Evolutionary conservation across 2,888 invertebrate genomes (phyloP).

Genomic region (Acanthosoma haemorrhoidale): DNA sequence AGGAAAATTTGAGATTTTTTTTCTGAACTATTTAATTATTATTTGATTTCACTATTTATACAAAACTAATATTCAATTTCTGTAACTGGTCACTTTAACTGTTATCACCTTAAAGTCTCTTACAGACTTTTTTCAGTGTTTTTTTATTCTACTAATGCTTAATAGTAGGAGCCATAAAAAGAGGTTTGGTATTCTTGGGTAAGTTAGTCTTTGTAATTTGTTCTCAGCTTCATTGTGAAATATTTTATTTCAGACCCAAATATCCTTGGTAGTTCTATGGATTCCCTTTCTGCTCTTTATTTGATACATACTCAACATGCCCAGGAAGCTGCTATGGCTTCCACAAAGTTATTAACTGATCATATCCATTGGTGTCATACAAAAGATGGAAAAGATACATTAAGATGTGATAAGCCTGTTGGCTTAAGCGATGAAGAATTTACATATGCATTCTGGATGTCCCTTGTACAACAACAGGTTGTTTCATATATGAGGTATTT

Average conservation of each 20-base stretch:
- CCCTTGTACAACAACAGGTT: conserved; percentile 9
- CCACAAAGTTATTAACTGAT: neutral
- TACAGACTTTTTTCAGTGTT: too few relatives aligned
- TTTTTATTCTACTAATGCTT: too few relatives aligned
- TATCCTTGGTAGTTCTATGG: neutral
- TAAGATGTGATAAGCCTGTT: neutral
- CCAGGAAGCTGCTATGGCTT: neutral
- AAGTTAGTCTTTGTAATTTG: too few relatives aligned
- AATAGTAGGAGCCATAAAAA: too few relatives aligned
- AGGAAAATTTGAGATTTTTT: too few relatives aligned
- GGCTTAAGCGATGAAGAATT: neutral
- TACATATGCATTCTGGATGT: neutral
- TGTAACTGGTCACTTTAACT: too few relatives aligned
- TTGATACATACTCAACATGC: neutral
- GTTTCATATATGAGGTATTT: conserved; percentile 14
- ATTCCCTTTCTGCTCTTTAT: neutral
- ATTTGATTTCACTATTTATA: too few relatives aligned
- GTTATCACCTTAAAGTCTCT: too few relatives aligned
- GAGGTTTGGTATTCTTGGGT: too few relatives aligned
- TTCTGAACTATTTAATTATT: too few relatives aligned
- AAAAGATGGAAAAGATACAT: neutral
- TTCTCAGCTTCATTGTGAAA: too few relatives aligned
- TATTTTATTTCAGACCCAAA: neutral
- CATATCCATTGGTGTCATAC: neutral
- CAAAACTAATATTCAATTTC: too few relatives aligned